These are phyloP conservation scores for Megalonaias nervosa DNA, from an alignment of 1,140 invertebrate genomes.

Conservation along the genomic window DNA sequence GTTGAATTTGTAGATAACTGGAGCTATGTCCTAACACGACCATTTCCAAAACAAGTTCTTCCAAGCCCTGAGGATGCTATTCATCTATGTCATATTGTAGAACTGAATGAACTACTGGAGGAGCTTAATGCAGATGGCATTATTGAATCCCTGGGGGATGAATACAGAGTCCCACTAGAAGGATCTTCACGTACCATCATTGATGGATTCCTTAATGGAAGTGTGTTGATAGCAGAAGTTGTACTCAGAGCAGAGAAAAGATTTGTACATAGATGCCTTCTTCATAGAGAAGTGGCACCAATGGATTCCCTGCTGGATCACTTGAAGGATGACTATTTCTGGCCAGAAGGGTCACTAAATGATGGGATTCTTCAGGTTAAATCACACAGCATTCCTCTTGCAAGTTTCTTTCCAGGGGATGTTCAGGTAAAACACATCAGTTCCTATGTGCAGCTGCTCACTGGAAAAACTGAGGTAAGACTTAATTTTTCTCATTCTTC, in stretches of 20 bases:
- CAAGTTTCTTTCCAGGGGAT: too few species aligned
- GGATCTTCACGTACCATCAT: constrained; percentile 1
- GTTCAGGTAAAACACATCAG: too few species aligned
- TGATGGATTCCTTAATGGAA: not conserved
- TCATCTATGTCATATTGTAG: constrained; percentile 19
- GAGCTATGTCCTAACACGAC: constrained; percentile 1
- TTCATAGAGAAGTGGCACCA: too few species aligned
- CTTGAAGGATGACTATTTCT: too few species aligned
- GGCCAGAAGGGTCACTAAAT: too few species aligned
- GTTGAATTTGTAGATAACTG: constrained; percentile 2
- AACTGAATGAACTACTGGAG: constrained; percentile 19
- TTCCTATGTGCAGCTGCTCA: too few species aligned
- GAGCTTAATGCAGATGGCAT: constrained; percentile 21
- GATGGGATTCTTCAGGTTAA: too few species aligned
- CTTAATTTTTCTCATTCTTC: too few species aligned
- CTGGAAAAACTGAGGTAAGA: too few species aligned
- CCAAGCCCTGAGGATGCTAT: constrained; percentile 9
- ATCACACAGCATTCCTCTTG: too few species aligned
- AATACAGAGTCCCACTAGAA: not conserved
- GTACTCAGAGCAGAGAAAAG: constrained; percentile 10
- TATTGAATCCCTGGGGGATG: constrained; percentile 12
- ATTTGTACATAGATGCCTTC: constrained; percentile 20
- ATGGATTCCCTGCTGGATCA: too few species aligned
- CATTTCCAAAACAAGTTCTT: constrained; percentile 13
- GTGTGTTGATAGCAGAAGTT: not conserved